Evolutionary conservation across 2,888 invertebrate species (phyloP).

Genomic region (Limnephilus rhombicus): DNA sequence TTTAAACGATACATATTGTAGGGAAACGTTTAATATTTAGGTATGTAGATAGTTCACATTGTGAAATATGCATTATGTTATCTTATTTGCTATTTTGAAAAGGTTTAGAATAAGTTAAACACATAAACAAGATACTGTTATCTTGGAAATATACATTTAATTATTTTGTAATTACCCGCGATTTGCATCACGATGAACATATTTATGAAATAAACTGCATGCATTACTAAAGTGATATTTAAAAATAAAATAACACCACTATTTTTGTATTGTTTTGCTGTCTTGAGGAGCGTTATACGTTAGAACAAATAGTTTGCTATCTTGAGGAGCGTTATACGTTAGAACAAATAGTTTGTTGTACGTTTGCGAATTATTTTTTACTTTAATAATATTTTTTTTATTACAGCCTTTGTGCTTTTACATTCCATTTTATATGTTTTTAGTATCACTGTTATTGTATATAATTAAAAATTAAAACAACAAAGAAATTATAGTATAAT

Average conservation of each 20-base stretch:
- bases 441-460: no score
- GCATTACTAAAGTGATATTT: background rate
- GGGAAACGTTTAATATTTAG: background rate
- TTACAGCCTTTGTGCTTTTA: no score
- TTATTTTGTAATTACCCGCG: background rate
- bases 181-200: background rate
- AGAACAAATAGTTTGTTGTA: no score
- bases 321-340: no score
- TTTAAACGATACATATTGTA: background rate
- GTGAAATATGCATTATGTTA: background rate
- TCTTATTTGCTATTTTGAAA: background rate
- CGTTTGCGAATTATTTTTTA: background rate
- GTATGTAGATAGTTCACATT: background rate
- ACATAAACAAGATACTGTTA: background rate
- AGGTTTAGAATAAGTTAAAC: background rate
- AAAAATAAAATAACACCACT: no score
- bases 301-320: background rate
- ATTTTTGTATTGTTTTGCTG: background rate
- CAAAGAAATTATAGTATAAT: no score
- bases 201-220: background rate
- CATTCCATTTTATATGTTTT: no score
- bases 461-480: no score
- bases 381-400: no score
- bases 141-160: background rate
- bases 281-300: background rate